Conservation (phyloP, 1,140 invertebrate genomes). For the Drosophila nasuta region DNA sequence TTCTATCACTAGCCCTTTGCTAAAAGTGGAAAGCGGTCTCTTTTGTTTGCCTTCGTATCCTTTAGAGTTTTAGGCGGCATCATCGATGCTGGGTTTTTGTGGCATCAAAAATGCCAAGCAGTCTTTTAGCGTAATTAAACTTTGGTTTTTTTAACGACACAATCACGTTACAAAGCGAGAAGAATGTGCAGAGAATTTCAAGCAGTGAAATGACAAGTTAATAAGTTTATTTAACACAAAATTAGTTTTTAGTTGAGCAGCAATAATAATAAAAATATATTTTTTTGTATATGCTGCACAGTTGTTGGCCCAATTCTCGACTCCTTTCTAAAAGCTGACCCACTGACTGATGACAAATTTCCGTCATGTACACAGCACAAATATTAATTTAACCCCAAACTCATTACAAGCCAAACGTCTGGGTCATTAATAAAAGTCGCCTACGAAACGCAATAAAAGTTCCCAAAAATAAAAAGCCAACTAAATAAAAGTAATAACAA, state of each 20-base stretch:
- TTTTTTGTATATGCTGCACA: no score
- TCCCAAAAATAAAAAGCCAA: slow-evolving; percentile 13
- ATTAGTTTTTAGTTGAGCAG: neutral
- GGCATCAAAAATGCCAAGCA: slow-evolving; percentile 42
- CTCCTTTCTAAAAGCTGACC: neutral
- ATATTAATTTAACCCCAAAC: slow-evolving; percentile 66
- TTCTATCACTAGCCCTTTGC: neutral
- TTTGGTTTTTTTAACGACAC: slow-evolving; percentile 54
- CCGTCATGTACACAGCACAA: slow-evolving; percentile 8
- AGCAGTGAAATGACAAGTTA: neutral
- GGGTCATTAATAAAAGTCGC: slow-evolving; percentile 66
- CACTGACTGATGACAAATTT: slow-evolving; percentile 29
- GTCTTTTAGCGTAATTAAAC: slow-evolving; percentile 75
- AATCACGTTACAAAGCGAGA: neutral
- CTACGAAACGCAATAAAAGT: slow-evolving; percentile 23
- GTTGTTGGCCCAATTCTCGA: no score
- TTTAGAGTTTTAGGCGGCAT: slow-evolving; percentile 42
- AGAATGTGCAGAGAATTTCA: neutral
- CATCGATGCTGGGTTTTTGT: slow-evolving; percentile 18
- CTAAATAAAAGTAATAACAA: slow-evolving; percentile 6
- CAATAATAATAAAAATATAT: no score
- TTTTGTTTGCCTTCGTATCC: slow-evolving; percentile 47
- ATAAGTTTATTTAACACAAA: neutral
- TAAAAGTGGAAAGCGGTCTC: slow-evolving; percentile 36
- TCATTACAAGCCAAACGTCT: slow-evolving; percentile 15